Conservation (phyloP, 2,888 invertebrate species). For the Drosophila incognita region DNA sequence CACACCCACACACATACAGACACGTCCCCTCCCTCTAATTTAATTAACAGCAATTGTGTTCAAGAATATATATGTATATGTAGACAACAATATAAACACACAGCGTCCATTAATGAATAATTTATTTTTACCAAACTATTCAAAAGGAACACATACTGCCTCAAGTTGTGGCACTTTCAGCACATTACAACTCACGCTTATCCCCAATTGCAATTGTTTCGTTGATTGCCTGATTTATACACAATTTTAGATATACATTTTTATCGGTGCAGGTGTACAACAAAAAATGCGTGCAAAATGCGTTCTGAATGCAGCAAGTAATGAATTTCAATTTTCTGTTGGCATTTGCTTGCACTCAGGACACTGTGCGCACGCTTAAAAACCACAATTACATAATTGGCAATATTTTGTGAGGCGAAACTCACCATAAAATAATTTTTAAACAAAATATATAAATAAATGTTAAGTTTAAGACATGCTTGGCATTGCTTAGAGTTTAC, state of each 20-base stretch:
- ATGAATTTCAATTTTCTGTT: slow-evolving; percentile 24
- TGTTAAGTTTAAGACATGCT: slow-evolving; percentile 58
- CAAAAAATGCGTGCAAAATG: slow-evolving; percentile 16
- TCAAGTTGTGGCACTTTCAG: slow-evolving; percentile 32
- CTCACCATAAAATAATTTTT: slow-evolving; percentile 18
- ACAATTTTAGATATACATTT: slow-evolving; percentile 19
- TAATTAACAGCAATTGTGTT: slow-evolving; percentile 62
- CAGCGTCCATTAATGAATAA: slow-evolving; percentile 40
- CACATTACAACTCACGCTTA: slow-evolving; percentile 15
- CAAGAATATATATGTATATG: slow-evolving; percentile 39
- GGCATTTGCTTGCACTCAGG: slow-evolving; percentile 28
- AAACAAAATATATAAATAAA: slow-evolving; percentile 29
- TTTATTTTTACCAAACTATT: slow-evolving; percentile 20
- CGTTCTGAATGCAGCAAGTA: slow-evolving; percentile 13
- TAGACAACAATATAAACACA: slow-evolving; percentile 21
- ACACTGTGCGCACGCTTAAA: slow-evolving; percentile 50
- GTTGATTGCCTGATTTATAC: slow-evolving; percentile 28
- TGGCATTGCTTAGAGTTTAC: slow-evolving; percentile 69
- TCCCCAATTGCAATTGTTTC: slow-evolving; percentile 9
- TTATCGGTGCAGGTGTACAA: slow-evolving; percentile 76
- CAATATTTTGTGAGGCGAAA: slow-evolving; percentile 28
- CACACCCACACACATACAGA: background rate
- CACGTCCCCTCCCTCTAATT: slow-evolving; percentile 17
- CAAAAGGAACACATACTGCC: slow-evolving; percentile 58
- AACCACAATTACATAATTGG: slow-evolving; percentile 13